These are phyloP conservation scores for Gallirallus australis DNA, from an alignment of 2,797 vertebrate species.

Conservation along the genomic window DNA sequence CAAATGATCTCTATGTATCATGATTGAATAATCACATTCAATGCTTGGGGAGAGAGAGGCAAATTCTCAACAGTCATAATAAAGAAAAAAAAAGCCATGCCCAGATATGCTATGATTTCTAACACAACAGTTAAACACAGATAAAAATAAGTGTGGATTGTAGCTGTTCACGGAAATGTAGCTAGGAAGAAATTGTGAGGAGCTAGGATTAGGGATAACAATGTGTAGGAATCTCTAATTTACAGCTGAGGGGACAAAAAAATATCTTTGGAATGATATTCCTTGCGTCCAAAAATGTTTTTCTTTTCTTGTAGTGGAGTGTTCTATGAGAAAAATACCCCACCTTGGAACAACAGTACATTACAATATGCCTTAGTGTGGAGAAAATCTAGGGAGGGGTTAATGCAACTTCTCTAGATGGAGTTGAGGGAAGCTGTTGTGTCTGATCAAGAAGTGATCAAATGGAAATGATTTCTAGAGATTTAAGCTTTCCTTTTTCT, in stretches of 20 bases:
- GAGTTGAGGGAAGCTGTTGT: background rate
- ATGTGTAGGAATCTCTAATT: background rate
- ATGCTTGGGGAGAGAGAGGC: background rate
- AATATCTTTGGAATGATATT: background rate
- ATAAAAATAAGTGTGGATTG: slow-evolving; percentile 9
- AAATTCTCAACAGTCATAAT: background rate
- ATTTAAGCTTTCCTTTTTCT: background rate
- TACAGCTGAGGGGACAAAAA: background rate
- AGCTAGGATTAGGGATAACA: background rate
- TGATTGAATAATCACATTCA: background rate
- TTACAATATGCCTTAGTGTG: accelerated
- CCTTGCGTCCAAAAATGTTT: background rate
- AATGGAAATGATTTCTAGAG: slow-evolving; percentile 27
- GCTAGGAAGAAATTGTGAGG: background rate
- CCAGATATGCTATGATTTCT: background rate
- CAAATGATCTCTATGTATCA: background rate
- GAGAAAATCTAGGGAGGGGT: background rate
- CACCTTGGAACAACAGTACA: background rate
- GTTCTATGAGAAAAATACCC: background rate
- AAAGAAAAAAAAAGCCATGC: background rate
- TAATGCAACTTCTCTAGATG: background rate
- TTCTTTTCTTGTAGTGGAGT: background rate
- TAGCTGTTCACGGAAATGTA: slow-evolving; percentile 17
- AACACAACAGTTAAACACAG: background rate
- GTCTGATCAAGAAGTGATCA: slow-evolving; percentile 30